Conservation (phyloP, 2,888 invertebrate species). For the Erebia epiphron region DNA sequence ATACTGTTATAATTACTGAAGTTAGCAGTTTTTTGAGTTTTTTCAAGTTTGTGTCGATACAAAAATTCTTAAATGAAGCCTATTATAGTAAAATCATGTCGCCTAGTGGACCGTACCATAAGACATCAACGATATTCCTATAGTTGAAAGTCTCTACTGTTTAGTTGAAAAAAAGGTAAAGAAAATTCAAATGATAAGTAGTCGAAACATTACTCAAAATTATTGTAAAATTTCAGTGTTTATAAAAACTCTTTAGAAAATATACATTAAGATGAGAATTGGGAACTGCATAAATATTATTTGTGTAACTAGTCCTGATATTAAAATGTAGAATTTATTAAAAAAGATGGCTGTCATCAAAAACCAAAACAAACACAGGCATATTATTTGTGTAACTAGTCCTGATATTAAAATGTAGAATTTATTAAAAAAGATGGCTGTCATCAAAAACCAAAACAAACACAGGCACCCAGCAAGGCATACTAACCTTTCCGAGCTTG, state of each 20-base stretch:
- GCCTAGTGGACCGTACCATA: neutral
- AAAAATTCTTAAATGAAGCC: neutral
- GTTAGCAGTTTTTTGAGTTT: neutral
- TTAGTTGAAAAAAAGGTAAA: too few relatives aligned
- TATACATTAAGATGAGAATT: too few relatives aligned
- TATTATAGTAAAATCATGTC: neutral
- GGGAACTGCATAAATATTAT: too few relatives aligned
- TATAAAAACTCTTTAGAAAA: too few relatives aligned
- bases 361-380: constrained; percentile 15
- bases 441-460: constrained; percentile 14
- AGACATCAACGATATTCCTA: neutral
- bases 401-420: too few relatives aligned
- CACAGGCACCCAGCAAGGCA: constrained; percentile 23
- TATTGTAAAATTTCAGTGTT: too few relatives aligned
- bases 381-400: neutral
- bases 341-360: too few relatives aligned
- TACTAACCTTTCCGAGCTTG: constrained; percentile 31
- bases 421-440: neutral
- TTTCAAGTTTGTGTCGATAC: too few relatives aligned
- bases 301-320: too few relatives aligned
- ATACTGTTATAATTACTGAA: neutral
- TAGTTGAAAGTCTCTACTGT: neutral
- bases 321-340: too few relatives aligned
- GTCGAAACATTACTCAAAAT: too few relatives aligned
- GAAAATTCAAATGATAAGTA: too few relatives aligned